Evolutionary conservation across 2,113 vertebrate species (phyloP).

Genomic region (Carollia perspicillata): DNA sequence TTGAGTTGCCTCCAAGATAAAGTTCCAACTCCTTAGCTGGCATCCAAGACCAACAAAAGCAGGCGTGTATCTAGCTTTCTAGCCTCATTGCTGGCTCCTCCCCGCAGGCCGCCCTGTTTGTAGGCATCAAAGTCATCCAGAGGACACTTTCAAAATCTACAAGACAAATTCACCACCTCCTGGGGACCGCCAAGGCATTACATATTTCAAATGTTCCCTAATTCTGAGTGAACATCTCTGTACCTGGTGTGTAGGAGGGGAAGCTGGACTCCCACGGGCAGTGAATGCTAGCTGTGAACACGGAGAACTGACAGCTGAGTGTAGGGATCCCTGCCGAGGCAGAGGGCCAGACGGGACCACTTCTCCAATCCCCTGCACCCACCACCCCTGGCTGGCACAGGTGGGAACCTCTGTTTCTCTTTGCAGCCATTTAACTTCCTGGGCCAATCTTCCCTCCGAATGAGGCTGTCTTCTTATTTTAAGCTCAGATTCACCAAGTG

Average conservation of each 20-base stretch:
- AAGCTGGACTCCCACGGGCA: not conserved
- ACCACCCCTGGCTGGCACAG: accelerated
- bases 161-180: not conserved
- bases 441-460: constrained; percentile 28
- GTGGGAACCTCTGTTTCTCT: not conserved
- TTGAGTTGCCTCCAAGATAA: not conserved
- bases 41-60: not conserved
- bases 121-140: not conserved
- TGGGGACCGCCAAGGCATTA: not conserved
- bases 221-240: not conserved
- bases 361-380: not conserved
- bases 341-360: not conserved
- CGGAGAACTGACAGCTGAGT: not conserved
- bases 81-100: not conserved
- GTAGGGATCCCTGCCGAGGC: too few relatives aligned
- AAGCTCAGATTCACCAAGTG: constrained; percentile 35
- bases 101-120: too few relatives aligned
- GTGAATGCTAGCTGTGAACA: not conserved
- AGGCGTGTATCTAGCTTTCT: not conserved
- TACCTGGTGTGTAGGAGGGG: too few relatives aligned
- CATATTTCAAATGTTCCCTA: not conserved
- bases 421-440: constrained; percentile 47
- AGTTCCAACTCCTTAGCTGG: not conserved
- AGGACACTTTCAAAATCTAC: not conserved
- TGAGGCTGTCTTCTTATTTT: constrained; percentile 63